Evolutionary conservation across 1,140 invertebrate genomes (phyloP).

Genomic region (Coenobita brevimanus): DNA sequence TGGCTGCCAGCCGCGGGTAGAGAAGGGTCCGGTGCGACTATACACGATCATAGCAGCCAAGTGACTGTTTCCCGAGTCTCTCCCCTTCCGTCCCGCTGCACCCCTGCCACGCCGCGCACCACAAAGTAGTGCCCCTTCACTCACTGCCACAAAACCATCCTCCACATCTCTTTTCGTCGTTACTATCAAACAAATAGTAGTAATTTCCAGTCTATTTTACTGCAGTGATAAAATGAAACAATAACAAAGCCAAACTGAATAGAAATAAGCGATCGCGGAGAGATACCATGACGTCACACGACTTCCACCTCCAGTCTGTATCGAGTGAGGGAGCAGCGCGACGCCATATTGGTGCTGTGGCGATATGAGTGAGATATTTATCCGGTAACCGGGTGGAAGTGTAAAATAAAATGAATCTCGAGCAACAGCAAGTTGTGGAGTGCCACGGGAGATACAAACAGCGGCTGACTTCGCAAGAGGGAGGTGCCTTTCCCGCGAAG

Average conservation of each 20-base stretch:
- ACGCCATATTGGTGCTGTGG: constrained; percentile 69
- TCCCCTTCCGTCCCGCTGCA: constrained; percentile 6
- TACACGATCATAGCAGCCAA: constrained; percentile 68
- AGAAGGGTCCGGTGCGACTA: constrained; percentile 42
- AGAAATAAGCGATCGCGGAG: constrained; percentile 30
- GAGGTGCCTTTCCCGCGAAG: constrained; percentile 42
- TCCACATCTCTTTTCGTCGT: not conserved
- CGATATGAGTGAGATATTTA: constrained; percentile 61
- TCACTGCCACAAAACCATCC: too few species aligned
- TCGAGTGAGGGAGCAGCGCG: constrained; percentile 66
- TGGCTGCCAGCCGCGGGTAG: constrained; percentile 53
- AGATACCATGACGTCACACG: constrained; percentile 66
- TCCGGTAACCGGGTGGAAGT: constrained; percentile 38
- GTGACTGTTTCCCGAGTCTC: constrained; percentile 56
- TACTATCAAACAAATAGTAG: not conserved
- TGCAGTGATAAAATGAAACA: not conserved
- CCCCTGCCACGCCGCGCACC: constrained; percentile 38
- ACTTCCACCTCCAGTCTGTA: constrained; percentile 66
- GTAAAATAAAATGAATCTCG: constrained; percentile 59
- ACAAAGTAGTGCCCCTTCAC: constrained; percentile 17
- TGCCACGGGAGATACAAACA: constrained; percentile 49
- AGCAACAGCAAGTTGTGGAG: constrained; percentile 43
- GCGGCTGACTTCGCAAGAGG: constrained; percentile 55
- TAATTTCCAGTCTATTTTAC: not conserved
- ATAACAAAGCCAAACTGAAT: constrained; percentile 6